Evolutionary conservation across 1,140 invertebrate genomes (phyloP).

Genomic region (Sitobion miscanthi): DNA sequence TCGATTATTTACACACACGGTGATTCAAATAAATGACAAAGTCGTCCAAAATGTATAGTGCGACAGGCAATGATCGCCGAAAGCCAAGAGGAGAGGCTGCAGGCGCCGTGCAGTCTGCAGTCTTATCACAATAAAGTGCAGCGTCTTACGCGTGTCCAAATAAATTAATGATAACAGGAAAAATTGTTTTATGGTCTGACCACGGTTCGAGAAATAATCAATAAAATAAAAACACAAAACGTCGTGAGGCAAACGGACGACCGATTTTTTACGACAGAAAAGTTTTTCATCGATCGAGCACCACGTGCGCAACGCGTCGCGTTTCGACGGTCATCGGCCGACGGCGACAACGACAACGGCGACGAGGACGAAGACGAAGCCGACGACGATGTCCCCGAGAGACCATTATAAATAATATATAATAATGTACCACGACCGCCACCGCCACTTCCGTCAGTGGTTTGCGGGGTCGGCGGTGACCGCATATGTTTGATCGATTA

Average conservation of each 20-base stretch:
- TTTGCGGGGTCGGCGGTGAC: not conserved
- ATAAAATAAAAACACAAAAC: not conserved
- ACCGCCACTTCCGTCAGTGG: not conserved
- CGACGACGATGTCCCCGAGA: not conserved
- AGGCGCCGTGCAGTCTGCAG: not conserved
- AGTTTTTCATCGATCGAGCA: not conserved
- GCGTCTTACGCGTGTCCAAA: not conserved
- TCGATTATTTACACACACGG: not conserved
- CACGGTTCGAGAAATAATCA: not conserved
- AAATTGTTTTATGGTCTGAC: not conserved
- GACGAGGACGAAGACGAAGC: no score
- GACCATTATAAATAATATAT: conserved; percentile 24
- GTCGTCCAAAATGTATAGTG: not conserved
- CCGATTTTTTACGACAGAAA: not conserved
- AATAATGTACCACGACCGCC: not conserved
- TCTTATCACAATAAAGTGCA: not conserved
- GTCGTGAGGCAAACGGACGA: not conserved
- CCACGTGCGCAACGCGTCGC: not conserved
- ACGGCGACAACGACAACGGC: not conserved
- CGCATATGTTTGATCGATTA: conserved; percentile 15
- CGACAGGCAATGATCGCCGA: not conserved
- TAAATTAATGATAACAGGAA: not conserved
- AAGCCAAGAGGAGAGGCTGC: not conserved
- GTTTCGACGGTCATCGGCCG: conserved; percentile 11
- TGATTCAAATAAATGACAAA: not conserved